These are phyloP conservation scores for Toxotes chatareus DNA, from an alignment of 2,113 vertebrate species.

Conservation along the genomic window DNA sequence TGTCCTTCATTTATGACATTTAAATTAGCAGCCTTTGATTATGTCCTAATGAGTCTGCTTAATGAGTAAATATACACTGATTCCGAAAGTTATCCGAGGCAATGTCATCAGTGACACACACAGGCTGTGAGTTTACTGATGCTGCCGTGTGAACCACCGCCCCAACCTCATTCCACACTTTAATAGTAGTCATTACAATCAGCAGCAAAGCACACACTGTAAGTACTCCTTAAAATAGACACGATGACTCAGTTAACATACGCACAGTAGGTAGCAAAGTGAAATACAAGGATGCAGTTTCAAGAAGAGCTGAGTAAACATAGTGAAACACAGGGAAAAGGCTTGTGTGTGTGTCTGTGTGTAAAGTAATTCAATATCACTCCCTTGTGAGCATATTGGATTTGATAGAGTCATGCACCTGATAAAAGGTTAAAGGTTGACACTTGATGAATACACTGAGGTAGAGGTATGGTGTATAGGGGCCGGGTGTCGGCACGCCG, in stretches of 20 bases:
- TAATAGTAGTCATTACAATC: conserved; percentile 62
- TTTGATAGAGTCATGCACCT: not conserved
- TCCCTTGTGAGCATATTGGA: not conserved
- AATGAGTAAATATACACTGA: conserved; percentile 57
- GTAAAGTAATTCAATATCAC: not conserved
- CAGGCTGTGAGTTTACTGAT: conserved; percentile 36
- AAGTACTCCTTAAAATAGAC: conserved; percentile 30
- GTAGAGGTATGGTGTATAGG: not conserved
- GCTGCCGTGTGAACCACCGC: not conserved
- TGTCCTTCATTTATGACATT: conserved; percentile 52
- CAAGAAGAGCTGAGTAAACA: not conserved
- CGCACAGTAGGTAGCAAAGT: not conserved
- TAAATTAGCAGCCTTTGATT: conserved; percentile 47
- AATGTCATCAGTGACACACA: conserved; percentile 51
- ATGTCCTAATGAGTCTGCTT: conserved; percentile 54
- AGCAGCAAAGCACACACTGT: conserved; percentile 1
- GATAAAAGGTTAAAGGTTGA: not conserved
- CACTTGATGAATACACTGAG: conserved; percentile 31
- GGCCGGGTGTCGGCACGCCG: not conserved
- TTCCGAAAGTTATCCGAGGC: conserved; percentile 51
- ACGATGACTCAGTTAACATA: conserved; percentile 13
- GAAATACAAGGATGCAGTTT: not conserved
- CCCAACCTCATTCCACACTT: not conserved
- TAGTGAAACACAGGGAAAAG: not conserved
- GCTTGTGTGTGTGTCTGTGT: not conserved